Conservation (phyloP, 2,113 vertebrate genomes). For the Ondatra zibethicus region DNA sequence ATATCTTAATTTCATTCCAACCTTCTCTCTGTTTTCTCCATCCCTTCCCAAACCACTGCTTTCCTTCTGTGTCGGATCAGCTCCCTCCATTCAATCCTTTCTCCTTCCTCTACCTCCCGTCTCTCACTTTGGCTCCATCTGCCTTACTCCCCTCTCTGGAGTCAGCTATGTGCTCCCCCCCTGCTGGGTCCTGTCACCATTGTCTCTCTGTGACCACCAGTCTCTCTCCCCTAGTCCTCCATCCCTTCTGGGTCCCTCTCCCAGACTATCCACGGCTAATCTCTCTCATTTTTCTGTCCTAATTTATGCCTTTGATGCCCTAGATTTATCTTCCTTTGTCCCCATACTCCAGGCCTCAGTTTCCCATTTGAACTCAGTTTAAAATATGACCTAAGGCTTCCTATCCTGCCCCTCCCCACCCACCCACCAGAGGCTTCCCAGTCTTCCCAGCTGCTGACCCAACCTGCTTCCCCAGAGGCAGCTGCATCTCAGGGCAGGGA, state of each 20-base stretch:
- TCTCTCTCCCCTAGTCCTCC: slow-evolving; percentile 29
- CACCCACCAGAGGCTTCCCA: background rate
- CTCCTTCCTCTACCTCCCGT: background rate
- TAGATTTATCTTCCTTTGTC: background rate
- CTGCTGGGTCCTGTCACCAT: background rate
- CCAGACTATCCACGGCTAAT: background rate
- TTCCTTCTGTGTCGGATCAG: background rate
- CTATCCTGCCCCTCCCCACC: background rate
- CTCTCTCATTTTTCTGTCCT: background rate
- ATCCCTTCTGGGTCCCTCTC: background rate
- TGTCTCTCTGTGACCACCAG: background rate
- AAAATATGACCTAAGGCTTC: background rate
- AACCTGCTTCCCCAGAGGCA: slow-evolving; percentile 45
- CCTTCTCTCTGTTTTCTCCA: background rate
- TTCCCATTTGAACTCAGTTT: slow-evolving; percentile 13
- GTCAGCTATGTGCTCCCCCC: background rate
- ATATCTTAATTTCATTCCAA: background rate
- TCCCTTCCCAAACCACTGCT: background rate
- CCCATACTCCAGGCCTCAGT: slow-evolving; percentile 33
- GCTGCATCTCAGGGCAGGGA: slow-evolving; percentile 41
- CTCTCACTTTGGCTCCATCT: background rate
- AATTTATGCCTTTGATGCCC: background rate
- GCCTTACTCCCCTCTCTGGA: background rate
- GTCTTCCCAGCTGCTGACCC: slow-evolving; percentile 58
- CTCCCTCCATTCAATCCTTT: background rate